Evolutionary conservation across 1,140 invertebrate species (phyloP).

Genomic region (Plutomurus gul): DNA sequence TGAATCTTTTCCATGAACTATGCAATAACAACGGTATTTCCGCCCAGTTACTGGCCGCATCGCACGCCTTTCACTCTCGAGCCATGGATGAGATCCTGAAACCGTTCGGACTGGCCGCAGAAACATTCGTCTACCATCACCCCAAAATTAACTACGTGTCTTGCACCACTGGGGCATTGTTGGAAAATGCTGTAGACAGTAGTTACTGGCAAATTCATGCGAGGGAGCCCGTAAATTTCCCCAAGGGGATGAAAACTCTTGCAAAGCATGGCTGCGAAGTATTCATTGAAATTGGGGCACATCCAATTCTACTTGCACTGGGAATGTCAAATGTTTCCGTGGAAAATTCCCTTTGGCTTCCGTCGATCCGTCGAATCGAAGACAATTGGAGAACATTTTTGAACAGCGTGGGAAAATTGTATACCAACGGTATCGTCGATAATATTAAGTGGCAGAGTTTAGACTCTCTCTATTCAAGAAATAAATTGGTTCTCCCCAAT

Average conservation of each 20-base stretch:
- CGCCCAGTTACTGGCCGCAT: not conserved
- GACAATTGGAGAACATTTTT: not conserved
- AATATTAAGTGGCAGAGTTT: not conserved
- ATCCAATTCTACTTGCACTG: not conserved
- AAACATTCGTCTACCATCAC: not conserved
- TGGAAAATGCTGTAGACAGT: not conserved
- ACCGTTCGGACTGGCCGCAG: not conserved
- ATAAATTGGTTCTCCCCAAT: not conserved
- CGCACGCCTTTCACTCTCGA: constrained; percentile 14
- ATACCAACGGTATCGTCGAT: not conserved
- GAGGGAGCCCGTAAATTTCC: not conserved
- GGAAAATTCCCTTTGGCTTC: not conserved
- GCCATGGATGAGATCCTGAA: not conserved
- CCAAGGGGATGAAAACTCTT: not conserved
- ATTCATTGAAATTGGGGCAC: constrained; percentile 8
- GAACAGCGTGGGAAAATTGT: not conserved
- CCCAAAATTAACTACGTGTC: not conserved
- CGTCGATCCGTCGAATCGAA: not conserved
- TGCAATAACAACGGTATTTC: no score
- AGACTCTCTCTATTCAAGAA: not conserved
- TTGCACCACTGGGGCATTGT: not conserved
- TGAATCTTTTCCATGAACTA: no score
- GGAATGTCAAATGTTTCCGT: not conserved
- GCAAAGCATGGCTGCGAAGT: not conserved
- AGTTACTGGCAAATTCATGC: not conserved